Percentiles rank a stretch among this genome's conserved stretches.
Evolutionary conservation across 2,113 vertebrate genomes (phyloP).

Genomic region (Hypocryptadius cinnamomeus): DNA sequence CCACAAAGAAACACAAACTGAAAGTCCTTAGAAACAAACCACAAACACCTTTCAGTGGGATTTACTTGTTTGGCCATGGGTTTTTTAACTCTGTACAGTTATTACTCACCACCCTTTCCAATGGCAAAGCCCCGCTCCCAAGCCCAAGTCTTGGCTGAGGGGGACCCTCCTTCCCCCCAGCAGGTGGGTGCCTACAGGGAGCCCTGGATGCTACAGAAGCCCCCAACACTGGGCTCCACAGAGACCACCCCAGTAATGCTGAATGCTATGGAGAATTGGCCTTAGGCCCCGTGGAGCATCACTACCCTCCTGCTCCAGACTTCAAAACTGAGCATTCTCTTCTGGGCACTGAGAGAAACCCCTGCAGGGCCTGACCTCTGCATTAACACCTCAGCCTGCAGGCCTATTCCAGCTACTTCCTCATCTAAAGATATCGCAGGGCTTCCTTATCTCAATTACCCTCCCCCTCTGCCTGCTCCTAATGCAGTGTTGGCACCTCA

Average conservation of each 20-base stretch:
- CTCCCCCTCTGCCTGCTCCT: no score
- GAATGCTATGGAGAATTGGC: accelerated
- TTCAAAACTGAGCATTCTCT: not conserved
- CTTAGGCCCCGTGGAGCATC: accelerated
- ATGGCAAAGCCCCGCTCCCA: not conserved
- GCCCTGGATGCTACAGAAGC: not conserved
- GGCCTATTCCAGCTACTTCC: not conserved
- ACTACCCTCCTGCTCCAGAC: not conserved
- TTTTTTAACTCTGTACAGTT: not conserved
- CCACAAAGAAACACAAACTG: not conserved
- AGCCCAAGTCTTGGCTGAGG: not conserved
- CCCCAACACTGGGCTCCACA: not conserved
- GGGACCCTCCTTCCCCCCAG: not conserved
- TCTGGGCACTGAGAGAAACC: not conserved
- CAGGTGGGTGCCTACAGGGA: not conserved
- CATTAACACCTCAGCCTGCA: not conserved
- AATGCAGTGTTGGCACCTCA: accelerated
- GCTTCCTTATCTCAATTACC: no score
- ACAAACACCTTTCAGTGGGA: not conserved
- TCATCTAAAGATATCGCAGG: not conserved
- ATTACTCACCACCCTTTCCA: no score
- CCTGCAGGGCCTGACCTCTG: no score
- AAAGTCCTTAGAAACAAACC: not conserved
- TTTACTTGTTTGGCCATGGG: not conserved
- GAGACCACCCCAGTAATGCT: not conserved